phyloP scores from a whole-genome alignment of 1,140 invertebrate genomes.

The Metopolophium dirhodum region DNA sequence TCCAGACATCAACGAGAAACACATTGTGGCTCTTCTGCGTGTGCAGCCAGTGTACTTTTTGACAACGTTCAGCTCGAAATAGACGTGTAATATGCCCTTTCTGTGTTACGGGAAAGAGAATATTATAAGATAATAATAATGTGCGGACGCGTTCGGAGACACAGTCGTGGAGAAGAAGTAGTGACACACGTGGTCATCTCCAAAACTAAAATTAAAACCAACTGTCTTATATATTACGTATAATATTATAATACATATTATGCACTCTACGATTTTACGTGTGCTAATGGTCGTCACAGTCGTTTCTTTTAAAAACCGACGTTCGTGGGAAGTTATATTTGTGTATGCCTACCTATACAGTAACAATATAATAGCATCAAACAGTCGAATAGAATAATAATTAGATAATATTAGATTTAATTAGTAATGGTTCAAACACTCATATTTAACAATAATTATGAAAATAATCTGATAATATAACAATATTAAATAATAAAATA shows the following conservation, averaged over 20 bases:
- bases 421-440: not conserved
- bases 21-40: not conserved
- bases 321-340: not conserved
- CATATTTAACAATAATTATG: not conserved
- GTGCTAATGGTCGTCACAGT: not conserved
- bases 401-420: not conserved
- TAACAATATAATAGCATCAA: not conserved
- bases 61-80: conserved; percentile 12
- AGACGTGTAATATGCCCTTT: not conserved
- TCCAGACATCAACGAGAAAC: conserved; percentile 41
- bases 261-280: not conserved
- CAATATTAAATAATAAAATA: not conserved
- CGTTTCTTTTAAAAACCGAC: not conserved
- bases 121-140: not conserved
- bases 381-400: not conserved
- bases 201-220: conserved; percentile 31
- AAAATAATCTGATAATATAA: not conserved
- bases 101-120: not conserved
- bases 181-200: not conserved
- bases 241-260: not conserved
- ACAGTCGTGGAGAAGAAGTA: not conserved
- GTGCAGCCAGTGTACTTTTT: not conserved
- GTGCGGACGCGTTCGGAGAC: not conserved
- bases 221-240: not conserved
- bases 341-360: no score